Evolutionary conservation across 1,140 invertebrate genomes (phyloP), one percentile per base, ranked within the genome.

Genomic region (Trichogramma pretiosum): DNA sequence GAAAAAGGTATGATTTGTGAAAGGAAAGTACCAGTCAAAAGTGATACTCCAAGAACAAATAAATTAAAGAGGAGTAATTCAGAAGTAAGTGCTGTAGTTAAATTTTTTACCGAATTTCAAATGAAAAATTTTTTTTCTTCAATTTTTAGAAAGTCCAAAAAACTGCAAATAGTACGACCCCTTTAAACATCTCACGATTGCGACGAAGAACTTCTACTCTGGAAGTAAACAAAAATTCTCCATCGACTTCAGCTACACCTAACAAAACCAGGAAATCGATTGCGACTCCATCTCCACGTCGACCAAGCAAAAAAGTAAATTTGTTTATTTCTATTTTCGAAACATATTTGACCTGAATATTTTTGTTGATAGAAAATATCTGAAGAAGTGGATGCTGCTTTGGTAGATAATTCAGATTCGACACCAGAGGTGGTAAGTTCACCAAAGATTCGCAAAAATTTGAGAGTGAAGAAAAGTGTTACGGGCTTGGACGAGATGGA

Each of bases 1-100:
- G n/a, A 21, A 3, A 19, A 49, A 24, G 40, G 40, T 11, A 33
- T 49, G 0, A 32, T 49, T 19, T 43, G 40, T 13, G 40, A 49
- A 21, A 43, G 24, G 38, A 17, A 30, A 5, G 10, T 38, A 5
- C 9, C 22, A 19, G 16, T 13, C 10, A 5, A 33, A 18, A 32
- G 26, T 11, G 14, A 34, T 1, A 33, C 37, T 5, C 28, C 19
- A 11, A 40, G 11, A 16, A 46, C 18, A 33, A 17, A 17, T 13
- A 39, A 7, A 34, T 22, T 47, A 34, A 34, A n/a, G 23, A 9
- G 28, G 18, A 33, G 7, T 5, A 34, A 33, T 38, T 47, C 37
- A 13, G 11, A 39, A 5, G 37, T 47, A 46, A 18, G 24, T 19
- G n/a, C n/a, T n/a, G n/a, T n/a, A n/a, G n/a, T n/a, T n/a, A n/a